Evolutionary conservation across 2,113 vertebrate genomes (phyloP).

Genomic region (Corvus hawaiiensis): DNA sequence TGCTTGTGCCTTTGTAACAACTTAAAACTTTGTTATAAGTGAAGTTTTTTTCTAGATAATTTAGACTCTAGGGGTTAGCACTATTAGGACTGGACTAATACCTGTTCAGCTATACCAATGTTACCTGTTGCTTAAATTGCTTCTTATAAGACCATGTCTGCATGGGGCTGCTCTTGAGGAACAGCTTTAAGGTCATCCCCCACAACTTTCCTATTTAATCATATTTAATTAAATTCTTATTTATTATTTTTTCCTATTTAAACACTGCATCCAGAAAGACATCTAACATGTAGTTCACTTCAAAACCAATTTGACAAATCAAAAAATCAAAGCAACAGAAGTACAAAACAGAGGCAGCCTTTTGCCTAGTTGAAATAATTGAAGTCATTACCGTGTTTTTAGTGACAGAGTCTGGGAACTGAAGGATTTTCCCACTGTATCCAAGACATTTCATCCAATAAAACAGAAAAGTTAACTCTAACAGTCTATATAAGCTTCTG

Average conservation of each 20-base stretch:
- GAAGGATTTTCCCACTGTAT: neutral
- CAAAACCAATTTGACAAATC: neutral
- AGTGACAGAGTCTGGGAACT: neutral
- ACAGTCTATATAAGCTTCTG: neutral
- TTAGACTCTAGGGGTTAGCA: neutral
- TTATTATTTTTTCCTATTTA: neutral
- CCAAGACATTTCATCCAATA: neutral
- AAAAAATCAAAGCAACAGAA: neutral
- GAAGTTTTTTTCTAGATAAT: neutral
- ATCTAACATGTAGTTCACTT: neutral
- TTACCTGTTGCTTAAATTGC: neutral
- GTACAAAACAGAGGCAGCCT: neutral
- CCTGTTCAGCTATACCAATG: neutral
- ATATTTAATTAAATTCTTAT: neutral
- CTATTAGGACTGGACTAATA: neutral
- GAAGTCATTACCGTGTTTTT: neutral
- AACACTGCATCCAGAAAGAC: neutral
- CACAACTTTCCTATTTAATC: neutral
- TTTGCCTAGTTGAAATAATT: neutral
- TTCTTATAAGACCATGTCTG: neutral
- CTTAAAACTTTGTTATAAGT: neutral
- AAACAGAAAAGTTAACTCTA: neutral
- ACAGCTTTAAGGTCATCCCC: neutral
- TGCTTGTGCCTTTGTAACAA: neutral
- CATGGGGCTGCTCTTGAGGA: neutral